Evolutionary conservation across 1,140 invertebrate species (phyloP).

Genomic region (Trialeurodes vaporariorum): DNA sequence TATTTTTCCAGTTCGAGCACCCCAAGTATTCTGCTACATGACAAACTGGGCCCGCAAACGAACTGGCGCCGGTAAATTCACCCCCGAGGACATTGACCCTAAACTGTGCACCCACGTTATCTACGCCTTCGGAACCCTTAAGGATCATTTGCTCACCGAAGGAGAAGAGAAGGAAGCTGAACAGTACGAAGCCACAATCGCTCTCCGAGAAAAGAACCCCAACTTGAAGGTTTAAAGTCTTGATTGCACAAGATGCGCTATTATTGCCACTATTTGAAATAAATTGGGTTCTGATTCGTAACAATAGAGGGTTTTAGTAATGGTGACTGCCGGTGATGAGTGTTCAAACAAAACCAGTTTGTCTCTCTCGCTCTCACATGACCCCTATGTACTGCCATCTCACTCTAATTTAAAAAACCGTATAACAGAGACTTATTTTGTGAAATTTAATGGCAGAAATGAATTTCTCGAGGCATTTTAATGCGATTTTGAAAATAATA

Average conservation of each 20-base stretch:
- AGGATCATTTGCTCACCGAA: conserved; percentile 66
- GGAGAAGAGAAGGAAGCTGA: conserved; percentile 57
- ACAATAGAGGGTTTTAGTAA: too few species aligned
- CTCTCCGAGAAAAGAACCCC: conserved; percentile 76
- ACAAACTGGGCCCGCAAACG: conserved; percentile 90
- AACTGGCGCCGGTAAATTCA: conserved; percentile 71
- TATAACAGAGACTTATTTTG: too few species aligned
- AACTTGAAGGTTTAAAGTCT: conserved; percentile 83
- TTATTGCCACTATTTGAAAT: too few species aligned
- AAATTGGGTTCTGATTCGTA: too few species aligned
- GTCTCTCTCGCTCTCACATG: too few species aligned
- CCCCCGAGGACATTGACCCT: conserved; percentile 75
- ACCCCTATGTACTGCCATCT: too few species aligned
- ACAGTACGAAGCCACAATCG: conserved; percentile 71
- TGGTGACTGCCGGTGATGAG: too few species aligned
- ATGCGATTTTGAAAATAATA: too few species aligned
- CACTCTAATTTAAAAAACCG: not conserved
- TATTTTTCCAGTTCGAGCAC: conserved; percentile 62
- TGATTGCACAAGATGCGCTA: too few species aligned
- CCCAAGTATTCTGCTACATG: conserved; percentile 83
- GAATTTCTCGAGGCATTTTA: too few species aligned
- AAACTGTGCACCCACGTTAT: conserved; percentile 84
- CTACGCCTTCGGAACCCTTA: conserved; percentile 82
- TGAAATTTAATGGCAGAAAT: too few species aligned
- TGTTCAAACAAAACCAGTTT: too few species aligned